Evolutionary conservation across 2,113 vertebrate genomes (phyloP).

Genomic region (Elephas maximus): DNA sequence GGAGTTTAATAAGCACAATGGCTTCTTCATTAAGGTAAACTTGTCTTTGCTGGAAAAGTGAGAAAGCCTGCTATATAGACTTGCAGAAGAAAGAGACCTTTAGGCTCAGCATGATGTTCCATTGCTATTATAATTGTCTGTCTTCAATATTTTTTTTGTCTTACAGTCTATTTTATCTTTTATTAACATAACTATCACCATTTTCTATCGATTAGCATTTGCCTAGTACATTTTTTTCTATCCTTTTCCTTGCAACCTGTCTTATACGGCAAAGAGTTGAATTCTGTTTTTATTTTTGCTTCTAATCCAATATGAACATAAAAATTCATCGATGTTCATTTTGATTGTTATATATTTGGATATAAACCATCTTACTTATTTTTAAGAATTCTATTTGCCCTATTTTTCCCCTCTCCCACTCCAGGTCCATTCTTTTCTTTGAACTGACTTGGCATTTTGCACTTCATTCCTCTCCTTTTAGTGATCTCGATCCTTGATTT

Average conservation of each 20-base stretch:
- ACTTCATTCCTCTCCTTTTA: slow-evolving; percentile 16
- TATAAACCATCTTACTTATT: background rate
- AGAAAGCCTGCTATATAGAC: background rate
- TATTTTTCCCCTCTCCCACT: background rate
- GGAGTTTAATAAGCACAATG: background rate
- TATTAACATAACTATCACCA: background rate
- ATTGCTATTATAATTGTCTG: background rate
- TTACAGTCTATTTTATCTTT: background rate
- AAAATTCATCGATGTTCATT: background rate
- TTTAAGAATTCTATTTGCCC: background rate
- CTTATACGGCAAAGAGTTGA: background rate
- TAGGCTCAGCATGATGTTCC: background rate
- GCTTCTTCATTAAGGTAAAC: background rate
- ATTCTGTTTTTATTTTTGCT: background rate
- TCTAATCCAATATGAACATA: background rate
- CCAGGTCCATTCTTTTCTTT: background rate
- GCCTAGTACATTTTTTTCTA: background rate
- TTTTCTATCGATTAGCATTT: slow-evolving; percentile 33
- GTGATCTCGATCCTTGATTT: background rate
- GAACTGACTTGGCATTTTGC: background rate
- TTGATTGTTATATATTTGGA: background rate
- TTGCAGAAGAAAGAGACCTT: background rate
- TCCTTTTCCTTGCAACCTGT: background rate
- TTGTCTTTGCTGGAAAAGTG: background rate
- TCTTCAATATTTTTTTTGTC: background rate